Base-by-base conservation (phyloP, 2,888 invertebrate species). In the Cybosia mesomella region DNA sequence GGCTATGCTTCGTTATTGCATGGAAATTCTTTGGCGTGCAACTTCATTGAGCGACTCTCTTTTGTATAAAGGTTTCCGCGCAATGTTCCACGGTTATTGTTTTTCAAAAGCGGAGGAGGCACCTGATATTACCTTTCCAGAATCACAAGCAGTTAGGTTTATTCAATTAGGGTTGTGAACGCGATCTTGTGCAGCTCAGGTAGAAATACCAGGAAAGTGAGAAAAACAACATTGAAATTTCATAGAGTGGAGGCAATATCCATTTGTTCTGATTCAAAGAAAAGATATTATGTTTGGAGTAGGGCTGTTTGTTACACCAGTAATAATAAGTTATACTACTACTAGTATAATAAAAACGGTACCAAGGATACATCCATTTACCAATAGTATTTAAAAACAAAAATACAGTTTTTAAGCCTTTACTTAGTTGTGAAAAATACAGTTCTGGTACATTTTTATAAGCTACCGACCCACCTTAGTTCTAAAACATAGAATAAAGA, bases 21-120 rank as follows among this genome's bases (percentile, higher is more conserved):
- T 94, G 93, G 93, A 94, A 92, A 94, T 93, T 91, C 93, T 91
- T 92, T 87, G 89, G 88, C 90, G 92, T 94, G 93, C 94, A 94
- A 93, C 92, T 94, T 91, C 93, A 94, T 94, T 91, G 92, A 90
- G 89, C 87, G 88, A 89, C 90, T 90, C 87, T 83, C 91, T 92
- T 92, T 92, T 91, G 91, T 92, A 90, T 92, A 93, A 92, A 92
- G 92, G 90, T 90, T 90, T 87, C 91, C 87, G 86, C 85, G 89
- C 90, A 87, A 91, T 92, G 91, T 91, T 91, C 90, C 87, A 83
- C 82, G 90, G 90, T 93, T 95, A 95, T 95, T 94, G 94, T 94
- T 95, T 93, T 92, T 92, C 92, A 89, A 93, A 92, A 91, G 91
- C 90, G 90, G 81, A 82, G 82, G 86, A 85, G 87, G 85, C 88